Evolutionary conservation across 2,888 invertebrate genomes (phyloP).

Genomic region (Amiota communis): DNA sequence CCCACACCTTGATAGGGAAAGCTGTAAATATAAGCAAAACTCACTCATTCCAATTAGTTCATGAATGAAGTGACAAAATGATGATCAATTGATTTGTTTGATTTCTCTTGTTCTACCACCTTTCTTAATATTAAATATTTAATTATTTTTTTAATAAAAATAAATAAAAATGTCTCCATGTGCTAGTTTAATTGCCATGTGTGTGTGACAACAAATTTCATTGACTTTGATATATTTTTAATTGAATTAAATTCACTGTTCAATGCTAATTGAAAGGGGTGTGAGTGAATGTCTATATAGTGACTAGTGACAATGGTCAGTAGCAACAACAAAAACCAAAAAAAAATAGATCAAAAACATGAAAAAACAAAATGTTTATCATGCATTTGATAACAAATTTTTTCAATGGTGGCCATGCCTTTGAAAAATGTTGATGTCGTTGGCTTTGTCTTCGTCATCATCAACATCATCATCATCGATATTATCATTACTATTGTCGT

Average conservation of each 20-base stretch:
- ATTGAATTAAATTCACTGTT: conserved; percentile 46
- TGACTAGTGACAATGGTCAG: not conserved
- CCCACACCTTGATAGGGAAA: not conserved
- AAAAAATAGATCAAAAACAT: conserved; percentile 18
- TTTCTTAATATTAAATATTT: not conserved
- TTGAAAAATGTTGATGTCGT: too few relatives aligned
- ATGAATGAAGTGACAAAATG: not conserved
- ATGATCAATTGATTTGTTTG: conserved; percentile 10
- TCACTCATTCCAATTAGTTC: not conserved
- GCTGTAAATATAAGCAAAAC: not conserved
- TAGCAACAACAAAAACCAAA: not conserved
- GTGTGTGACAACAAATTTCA: too few relatives aligned
- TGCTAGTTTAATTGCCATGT: too few relatives aligned
- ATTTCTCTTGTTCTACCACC: too few relatives aligned
- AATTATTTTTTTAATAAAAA: not conserved
- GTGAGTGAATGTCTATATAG: conserved; percentile 45
- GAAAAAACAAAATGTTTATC: conserved; percentile 66
- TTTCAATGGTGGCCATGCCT: too few relatives aligned
- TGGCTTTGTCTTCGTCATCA: too few relatives aligned
- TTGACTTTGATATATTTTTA: conserved; percentile 30
- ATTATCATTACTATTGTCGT: too few relatives aligned
- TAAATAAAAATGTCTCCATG: conserved; percentile 45
- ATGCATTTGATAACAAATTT: conserved; percentile 52
- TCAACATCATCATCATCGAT: too few relatives aligned
- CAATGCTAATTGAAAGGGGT: conserved; percentile 59